Percentiles rank a stretch among this genome's conserved stretches.
These are phyloP conservation scores for Matsumyia berberina DNA, from an alignment of 2,888 invertebrate species.

Conservation along the genomic window DNA sequence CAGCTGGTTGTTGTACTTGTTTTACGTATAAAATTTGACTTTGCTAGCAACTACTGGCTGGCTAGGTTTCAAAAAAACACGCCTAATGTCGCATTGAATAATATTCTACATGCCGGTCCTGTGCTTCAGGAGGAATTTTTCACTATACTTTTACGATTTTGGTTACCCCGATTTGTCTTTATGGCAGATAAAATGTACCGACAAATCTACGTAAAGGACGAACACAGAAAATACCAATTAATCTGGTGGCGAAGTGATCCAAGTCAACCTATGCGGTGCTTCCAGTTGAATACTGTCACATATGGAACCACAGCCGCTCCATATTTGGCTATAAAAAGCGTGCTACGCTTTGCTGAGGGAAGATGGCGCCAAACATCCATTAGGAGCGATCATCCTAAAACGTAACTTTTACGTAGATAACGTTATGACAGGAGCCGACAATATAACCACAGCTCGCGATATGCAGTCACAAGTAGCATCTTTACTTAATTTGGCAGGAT, in stretches of 20 bases:
- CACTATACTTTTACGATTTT: no score
- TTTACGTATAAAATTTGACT: no score
- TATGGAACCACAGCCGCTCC: no score
- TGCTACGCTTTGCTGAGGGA: not conserved
- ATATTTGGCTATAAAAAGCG: not conserved
- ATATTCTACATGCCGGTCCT: no score
- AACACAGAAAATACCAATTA: conserved; percentile 1
- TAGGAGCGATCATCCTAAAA: not conserved
- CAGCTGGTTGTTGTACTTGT: no score
- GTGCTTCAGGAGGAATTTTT: no score
- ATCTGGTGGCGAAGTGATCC: conserved; percentile 7
- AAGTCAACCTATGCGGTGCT: no score
- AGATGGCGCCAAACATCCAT: not conserved
- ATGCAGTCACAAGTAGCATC: not conserved
- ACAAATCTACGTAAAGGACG: not conserved
- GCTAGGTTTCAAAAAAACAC: no score
- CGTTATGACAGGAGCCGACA: conserved; percentile 7
- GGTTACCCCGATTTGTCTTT: no score
- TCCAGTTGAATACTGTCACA: no score
- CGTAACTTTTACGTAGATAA: conserved; percentile 11
- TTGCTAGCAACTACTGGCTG: no score
- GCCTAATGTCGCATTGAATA: no score
- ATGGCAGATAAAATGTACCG: not conserved
- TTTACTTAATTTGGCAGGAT: conserved; percentile 6
- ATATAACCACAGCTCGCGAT: not conserved